Evolutionary conservation across 1,140 invertebrate genomes (phyloP), one percentile per base, ranked within the genome.

Genomic region (Cydia fagiglandana): DNA sequence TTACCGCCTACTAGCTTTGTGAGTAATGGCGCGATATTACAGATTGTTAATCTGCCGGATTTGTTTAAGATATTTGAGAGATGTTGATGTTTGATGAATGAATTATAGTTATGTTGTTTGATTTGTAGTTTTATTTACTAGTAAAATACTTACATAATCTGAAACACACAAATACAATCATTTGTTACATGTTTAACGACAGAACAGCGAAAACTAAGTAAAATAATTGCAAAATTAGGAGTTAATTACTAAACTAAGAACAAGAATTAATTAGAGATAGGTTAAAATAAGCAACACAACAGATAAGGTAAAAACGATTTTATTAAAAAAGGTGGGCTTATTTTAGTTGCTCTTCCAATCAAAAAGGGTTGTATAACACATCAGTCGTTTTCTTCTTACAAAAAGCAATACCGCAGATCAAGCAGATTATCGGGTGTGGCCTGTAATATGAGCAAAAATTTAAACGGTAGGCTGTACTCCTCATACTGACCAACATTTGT

Each of bases 61-160:
- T 24, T 24, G 24, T 24, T 1, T 24, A 24, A 98, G 95, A 97
- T 99, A 4, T 99, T 99, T 94, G 98, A 99, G 92, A 94, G 98
- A 81, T 99, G 98, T 94, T 99, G 92, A 95, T 38, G 34, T n/a
- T 53, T 47, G 30, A 45, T 53, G 9, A 50, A 45, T 53, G 9
- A 38, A 45, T 15, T 61, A 24, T 24, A 61, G 56, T 61, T 61
- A 53, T 12, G 53, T 56, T 20, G 17, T 61, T 61, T 24, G 9
- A 24, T 2, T 61, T 24, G 2, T 61, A 9, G 64, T 30, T 66
- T 66, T 17, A 24, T 61, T 61, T 61, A 30, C 17, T 13, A 45
- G 41, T 45, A 12, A 7, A 10, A 45, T 24, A 24, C 24, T 2
- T 45, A 45, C 9, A 2, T 12, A 13, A 45, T 10, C 10, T 45